Percentiles rank a stretch among this genome's conserved stretches.
phyloP scores from a whole-genome alignment of 2,888 invertebrate genomes.

The Apeira syringaria region DNA sequence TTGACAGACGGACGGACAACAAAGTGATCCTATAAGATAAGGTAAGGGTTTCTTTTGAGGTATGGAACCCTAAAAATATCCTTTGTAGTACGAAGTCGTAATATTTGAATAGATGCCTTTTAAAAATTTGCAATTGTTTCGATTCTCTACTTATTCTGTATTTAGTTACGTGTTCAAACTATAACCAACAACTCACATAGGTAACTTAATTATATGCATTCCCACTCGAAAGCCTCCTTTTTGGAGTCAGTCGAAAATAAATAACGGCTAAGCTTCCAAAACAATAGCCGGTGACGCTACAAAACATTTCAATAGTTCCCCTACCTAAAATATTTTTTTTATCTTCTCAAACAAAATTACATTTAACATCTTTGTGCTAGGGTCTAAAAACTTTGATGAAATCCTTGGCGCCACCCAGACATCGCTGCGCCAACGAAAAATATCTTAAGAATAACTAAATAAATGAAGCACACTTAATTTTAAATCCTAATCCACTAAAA shows the following conservation, averaged over 20 bases:
- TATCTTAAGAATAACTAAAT: conserved; percentile 29
- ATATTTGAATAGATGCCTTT: no score
- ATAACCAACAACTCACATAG: no score
- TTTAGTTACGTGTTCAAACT: no score
- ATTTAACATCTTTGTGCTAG: background rate
- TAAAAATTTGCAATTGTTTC: no score
- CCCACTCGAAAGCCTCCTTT: no score
- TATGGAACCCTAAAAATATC: no score
- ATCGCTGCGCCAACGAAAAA: conserved; percentile 45
- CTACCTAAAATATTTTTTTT: conserved; percentile 1
- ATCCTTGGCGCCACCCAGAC: conserved; percentile 50
- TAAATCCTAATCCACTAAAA: background rate
- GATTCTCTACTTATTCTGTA: no score
- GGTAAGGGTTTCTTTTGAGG: no score
- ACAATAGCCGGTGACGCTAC: conserved; percentile 14
- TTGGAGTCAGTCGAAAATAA: background rate
- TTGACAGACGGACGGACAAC: no score
- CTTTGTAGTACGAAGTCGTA: no score
- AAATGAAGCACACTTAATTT: conserved; percentile 6
- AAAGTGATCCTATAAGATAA: no score
- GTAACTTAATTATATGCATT: no score
- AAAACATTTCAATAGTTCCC: conserved; percentile 16
- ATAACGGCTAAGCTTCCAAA: background rate
- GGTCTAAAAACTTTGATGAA: conserved; percentile 21
- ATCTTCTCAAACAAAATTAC: background rate